Evolutionary conservation across 1,140 invertebrate genomes (phyloP).

Genomic region (Helicoverpa zea): DNA sequence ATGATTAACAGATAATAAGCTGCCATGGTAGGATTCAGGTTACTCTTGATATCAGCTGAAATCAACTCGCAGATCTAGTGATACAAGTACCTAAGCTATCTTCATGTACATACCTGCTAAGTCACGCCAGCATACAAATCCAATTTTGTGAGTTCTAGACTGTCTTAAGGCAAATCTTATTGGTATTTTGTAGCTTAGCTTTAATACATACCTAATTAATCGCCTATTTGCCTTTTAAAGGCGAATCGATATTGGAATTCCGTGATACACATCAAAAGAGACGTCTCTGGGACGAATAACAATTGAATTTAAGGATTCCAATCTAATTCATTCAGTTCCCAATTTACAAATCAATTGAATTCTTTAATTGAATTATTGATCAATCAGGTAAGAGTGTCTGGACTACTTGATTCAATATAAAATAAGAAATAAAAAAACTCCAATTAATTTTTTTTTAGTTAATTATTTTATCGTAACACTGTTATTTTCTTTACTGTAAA

Average conservation of each 20-base stretch:
- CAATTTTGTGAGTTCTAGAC: no score
- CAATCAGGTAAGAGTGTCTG: slow-evolving; percentile 25
- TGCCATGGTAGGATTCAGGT: no score
- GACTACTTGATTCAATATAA: slow-evolving; percentile 14
- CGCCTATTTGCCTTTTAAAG: slow-evolving; percentile 26
- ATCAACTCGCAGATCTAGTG: no score
- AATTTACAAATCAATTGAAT: slow-evolving; percentile 44
- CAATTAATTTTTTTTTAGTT: slow-evolving; percentile 25
- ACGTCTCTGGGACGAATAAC: slow-evolving; percentile 2
- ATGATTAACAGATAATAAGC: no score
- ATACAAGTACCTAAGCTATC: no score
- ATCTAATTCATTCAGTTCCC: slow-evolving; percentile 15
- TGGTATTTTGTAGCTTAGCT: background rate
- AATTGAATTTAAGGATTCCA: slow-evolving; percentile 43
- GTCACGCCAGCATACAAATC: no score
- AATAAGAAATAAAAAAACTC: slow-evolving; percentile 35
- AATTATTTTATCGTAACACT: background rate
- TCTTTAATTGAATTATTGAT: slow-evolving; percentile 45
- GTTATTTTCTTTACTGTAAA: no score
- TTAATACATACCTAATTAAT: slow-evolving; percentile 18
- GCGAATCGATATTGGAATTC: slow-evolving; percentile 24
- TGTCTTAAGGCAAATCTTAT: no score
- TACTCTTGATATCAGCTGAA: no score
- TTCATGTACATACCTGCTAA: no score
- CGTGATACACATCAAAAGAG: slow-evolving; percentile 23